phyloP scores from a whole-genome alignment of 2,888 invertebrate genomes.

The Eilema griseolum region DNA sequence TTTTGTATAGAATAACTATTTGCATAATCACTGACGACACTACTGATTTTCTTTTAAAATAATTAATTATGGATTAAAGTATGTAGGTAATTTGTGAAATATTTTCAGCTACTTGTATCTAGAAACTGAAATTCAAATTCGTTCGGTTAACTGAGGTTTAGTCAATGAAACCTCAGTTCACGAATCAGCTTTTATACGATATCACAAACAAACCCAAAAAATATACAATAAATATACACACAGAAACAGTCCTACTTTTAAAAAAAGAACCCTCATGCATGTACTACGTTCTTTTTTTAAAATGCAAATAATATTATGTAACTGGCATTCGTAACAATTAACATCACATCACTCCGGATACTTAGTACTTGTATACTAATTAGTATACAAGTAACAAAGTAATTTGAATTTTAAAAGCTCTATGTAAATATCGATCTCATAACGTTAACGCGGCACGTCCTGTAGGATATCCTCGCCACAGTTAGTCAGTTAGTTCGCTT shows the following conservation, averaged over 20 bases:
- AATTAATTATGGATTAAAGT: no score
- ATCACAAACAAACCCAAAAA: neutral
- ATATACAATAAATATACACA: neutral
- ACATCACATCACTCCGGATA: constrained; percentile 31
- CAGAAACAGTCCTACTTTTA: neutral
- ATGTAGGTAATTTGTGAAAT: no score
- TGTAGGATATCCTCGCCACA: constrained; percentile 79
- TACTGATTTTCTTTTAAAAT: no score
- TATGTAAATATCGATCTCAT: constrained; percentile 85
- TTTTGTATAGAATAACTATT: no score
- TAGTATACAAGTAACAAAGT: constrained; percentile 57
- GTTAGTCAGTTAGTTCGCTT: constrained; percentile 81
- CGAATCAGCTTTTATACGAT: neutral
- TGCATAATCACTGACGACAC: no score
- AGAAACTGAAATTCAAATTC: no score
- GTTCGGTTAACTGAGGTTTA: no score
- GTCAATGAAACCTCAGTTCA: no score
- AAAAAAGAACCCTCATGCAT: neutral
- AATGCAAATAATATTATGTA: neutral
- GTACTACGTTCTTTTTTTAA: neutral
- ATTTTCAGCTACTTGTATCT: no score
- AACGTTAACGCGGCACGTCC: constrained; percentile 78
- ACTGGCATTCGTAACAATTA: neutral
- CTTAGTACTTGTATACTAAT: constrained; percentile 41
- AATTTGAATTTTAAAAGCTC: constrained; percentile 81